Evolutionary conservation across 2,888 invertebrate species (phyloP), one percentile per base, ranked within the genome.

Genomic region (Drosophila meridiana): DNA sequence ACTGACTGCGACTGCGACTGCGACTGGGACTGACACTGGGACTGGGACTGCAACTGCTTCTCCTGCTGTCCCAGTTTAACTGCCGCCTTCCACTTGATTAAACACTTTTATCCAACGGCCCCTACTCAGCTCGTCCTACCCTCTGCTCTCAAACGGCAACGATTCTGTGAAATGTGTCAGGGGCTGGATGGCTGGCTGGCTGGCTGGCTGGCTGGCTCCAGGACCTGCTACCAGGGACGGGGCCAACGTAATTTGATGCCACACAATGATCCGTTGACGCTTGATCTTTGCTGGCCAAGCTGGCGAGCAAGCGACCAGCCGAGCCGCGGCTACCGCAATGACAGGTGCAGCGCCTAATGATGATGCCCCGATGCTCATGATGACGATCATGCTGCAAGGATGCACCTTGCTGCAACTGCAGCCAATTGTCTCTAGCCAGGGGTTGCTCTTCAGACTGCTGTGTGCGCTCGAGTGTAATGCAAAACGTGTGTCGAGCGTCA

Each of bases 61-160:
- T 58, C 20, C 58, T 58, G 58, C 47, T 47, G 36, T 55, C 40
- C 50, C 52, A 82, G 78, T 79, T 86, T 80, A 80, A 80, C 90
- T 79, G 76, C 87, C 76, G 87, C 80, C 85, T 92, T 91, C 90
- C 91, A 91, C 90, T 91, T 92, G 91, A 90, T 90, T 92, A 85
- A 90, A 78, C 91, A 89, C 89, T 87, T 90, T 91, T 91, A 91
- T 82, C 78, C 90, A 82, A 69, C 34, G 65, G 52, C 53, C 63
- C 55, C 55, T 55, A 28, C 14, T 28, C 40, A n/a, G 55, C 6
- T 28, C 55, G 38, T 55, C 66, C 55, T 65, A 47, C 40, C 57
- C 80, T 65, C 65, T 56, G 69, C 69, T 38, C 36, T 58, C 20
- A n/a, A 38, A n/a, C 30, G 5, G 50, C 13, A 8, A 52, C 82